Conservation (phyloP, 2,797 vertebrate genomes). For the Chromis chromis region DNA sequence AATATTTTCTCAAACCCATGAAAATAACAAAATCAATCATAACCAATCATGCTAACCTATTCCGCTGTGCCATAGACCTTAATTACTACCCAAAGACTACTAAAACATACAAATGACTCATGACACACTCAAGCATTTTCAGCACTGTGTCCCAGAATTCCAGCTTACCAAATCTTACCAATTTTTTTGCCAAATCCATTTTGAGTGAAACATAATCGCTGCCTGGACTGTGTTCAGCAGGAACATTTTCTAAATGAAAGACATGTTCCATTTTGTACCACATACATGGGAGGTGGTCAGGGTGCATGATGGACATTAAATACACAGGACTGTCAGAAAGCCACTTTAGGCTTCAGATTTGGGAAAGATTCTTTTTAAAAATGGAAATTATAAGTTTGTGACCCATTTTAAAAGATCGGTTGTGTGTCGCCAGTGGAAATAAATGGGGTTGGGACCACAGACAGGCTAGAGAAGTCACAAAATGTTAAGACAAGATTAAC, state of each 20-base stretch:
- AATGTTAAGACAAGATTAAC: too few relatives aligned
- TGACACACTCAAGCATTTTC: not conserved
- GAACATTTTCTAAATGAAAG: slow-evolving; percentile 12
- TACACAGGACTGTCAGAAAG: too few relatives aligned
- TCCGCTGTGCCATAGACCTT: not conserved
- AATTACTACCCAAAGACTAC: slow-evolving; percentile 2
- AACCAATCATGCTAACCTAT: not conserved
- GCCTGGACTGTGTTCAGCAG: slow-evolving; percentile 18
- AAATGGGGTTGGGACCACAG: too few relatives aligned
- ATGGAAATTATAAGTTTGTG: not conserved
- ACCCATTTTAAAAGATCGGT: too few relatives aligned
- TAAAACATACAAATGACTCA: not conserved
- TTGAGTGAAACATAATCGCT: not conserved
- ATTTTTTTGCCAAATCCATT: not conserved
- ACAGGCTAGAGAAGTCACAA: too few relatives aligned
- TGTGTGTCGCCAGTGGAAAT: not conserved
- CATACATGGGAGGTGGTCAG: not conserved
- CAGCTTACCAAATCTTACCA: too few relatives aligned
- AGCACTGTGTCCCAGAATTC: too few relatives aligned
- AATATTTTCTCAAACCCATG: too few relatives aligned
- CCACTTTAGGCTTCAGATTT: not conserved
- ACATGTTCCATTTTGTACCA: slow-evolving; percentile 1
- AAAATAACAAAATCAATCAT: too few relatives aligned
- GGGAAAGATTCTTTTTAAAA: not conserved
- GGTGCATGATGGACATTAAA: not conserved